Percentiles rank a stretch among this genome's conserved stretches.
Evolutionary conservation across 2,888 invertebrate genomes (phyloP).

Genomic region (Dicranocentrus wangi): DNA sequence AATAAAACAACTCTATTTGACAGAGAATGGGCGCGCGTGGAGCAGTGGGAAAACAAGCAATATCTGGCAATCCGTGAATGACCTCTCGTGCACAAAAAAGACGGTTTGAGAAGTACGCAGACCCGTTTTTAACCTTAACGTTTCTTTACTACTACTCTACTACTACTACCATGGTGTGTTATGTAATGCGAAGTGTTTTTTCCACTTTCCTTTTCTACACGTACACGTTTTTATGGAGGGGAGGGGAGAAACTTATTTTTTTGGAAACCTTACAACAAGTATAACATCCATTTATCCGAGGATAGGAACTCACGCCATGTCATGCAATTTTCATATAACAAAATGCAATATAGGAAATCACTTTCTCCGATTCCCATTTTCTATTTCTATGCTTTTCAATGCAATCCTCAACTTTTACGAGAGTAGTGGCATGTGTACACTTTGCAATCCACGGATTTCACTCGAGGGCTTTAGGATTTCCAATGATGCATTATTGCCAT

Average conservation of each 20-base stretch:
- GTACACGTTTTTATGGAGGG: not conserved
- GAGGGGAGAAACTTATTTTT: not conserved
- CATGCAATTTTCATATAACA: not conserved
- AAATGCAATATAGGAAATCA: slow-evolving; percentile 20
- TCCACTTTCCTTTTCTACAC: not conserved
- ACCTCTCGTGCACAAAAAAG: slow-evolving; percentile 46
- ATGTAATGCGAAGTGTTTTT: slow-evolving; percentile 6
- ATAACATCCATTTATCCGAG: not conserved
- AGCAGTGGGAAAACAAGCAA: slow-evolving; percentile 47
- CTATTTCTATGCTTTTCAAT: not conserved
- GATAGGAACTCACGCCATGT: slow-evolving; percentile 16
- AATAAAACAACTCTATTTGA: slow-evolving; percentile 61
- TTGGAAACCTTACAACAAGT: slow-evolving; percentile 27
- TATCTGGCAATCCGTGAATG: slow-evolving; percentile 46
- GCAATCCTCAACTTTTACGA: too few relatives aligned
- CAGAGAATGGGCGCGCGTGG: slow-evolving; percentile 51
- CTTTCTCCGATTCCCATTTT: slow-evolving; percentile 7
- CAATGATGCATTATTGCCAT: not conserved
- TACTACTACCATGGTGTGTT: not conserved
- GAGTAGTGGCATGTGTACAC: too few relatives aligned
- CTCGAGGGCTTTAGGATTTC: too few relatives aligned
- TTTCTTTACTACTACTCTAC: not conserved
- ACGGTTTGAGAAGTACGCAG: not conserved
- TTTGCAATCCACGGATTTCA: too few relatives aligned
- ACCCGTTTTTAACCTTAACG: slow-evolving; percentile 7